Base-by-base conservation (phyloP, 2,888 invertebrate species). In the Drosophila nr. medialis region DNA sequence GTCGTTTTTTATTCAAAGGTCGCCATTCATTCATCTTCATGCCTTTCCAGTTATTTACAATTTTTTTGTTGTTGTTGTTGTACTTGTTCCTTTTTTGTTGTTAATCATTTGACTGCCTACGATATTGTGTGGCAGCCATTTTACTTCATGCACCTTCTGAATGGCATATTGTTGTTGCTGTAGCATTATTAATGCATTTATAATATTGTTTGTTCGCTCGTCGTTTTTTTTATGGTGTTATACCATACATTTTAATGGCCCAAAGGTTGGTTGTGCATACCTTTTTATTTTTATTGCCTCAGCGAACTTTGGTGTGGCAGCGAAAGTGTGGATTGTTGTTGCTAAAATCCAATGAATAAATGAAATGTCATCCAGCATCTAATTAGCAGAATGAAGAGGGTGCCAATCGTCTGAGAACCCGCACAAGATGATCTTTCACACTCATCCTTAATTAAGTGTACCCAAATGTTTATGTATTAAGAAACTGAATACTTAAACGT, bases 101-200 rank as follows among this genome's bases (percentile, higher is more conserved):
- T 38, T n/a, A 51, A 70, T 55, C 89, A 79, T 82, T 87, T 86
- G 65, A 55, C 85, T 74, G 76, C 66, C 73, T 64, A 50, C 64
- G 49, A 73, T 70, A 60, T 72, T 69, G 50, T 48, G 53, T 59
- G 40, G 56, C 81, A 34, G 29, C 24, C 34, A 51, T 30, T 40
- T 30, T 42, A 11, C 32, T 36, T n/a, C 38, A 45, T 73, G 60
- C 58, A 74, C 60, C 66, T 60, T 55, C 30, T 51, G 5, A 29
- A 34, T 48, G 29, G 11, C 27, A 61, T 21, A 32, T 60, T 59
- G 55, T 77, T 60, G 53, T 36, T 51, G 53, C 68, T 86, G 30
- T 6, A 48, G 63, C 76, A 76, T 81, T 86, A 77, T 80, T 86
- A 67, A 86, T 81, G 83, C 83, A 69, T 75, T 81, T 70, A 83